These are phyloP conservation scores for Escarpia spicata DNA, from an alignment of 2,888 invertebrate species.

Conservation along the genomic window DNA sequence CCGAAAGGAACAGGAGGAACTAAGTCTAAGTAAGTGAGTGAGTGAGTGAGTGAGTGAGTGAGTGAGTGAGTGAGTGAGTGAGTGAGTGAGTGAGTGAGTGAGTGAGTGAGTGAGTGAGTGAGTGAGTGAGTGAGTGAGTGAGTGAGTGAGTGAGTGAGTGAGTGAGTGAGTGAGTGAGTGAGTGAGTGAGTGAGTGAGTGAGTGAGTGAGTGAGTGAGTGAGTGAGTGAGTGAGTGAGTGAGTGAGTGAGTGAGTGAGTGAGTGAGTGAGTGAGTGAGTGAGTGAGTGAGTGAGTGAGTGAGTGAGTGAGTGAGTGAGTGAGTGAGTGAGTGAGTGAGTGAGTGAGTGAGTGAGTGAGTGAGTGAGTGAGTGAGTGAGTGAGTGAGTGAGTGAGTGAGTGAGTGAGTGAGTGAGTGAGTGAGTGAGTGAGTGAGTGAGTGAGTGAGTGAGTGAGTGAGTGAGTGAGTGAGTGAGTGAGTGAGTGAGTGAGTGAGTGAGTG, in stretches of 20 bases:
- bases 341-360: slow-evolving; percentile 30
- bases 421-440: slow-evolving; percentile 35
- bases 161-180: slow-evolving; percentile 39
- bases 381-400: slow-evolving; percentile 32
- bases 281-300: slow-evolving; percentile 38
- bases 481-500: too few species aligned
- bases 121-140: slow-evolving; percentile 31
- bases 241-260: slow-evolving; percentile 45
- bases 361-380: slow-evolving; percentile 33
- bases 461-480: too few species aligned
- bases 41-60: slow-evolving; percentile 37
- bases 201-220: slow-evolving; percentile 41
- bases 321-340: slow-evolving; percentile 35
- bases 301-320: slow-evolving; percentile 38
- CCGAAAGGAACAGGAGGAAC: too few species aligned
- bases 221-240: slow-evolving; percentile 42
- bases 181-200: slow-evolving; percentile 42
- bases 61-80: slow-evolving; percentile 42
- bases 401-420: slow-evolving; percentile 31
- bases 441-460: slow-evolving; percentile 21
- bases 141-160: slow-evolving; percentile 39
- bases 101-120: slow-evolving; percentile 27
- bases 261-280: slow-evolving; percentile 32
- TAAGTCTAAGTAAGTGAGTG: too few species aligned
- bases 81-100: slow-evolving; percentile 40